Conservation (phyloP, 2,888 invertebrate genomes). For the Auanema sp. region DNA sequence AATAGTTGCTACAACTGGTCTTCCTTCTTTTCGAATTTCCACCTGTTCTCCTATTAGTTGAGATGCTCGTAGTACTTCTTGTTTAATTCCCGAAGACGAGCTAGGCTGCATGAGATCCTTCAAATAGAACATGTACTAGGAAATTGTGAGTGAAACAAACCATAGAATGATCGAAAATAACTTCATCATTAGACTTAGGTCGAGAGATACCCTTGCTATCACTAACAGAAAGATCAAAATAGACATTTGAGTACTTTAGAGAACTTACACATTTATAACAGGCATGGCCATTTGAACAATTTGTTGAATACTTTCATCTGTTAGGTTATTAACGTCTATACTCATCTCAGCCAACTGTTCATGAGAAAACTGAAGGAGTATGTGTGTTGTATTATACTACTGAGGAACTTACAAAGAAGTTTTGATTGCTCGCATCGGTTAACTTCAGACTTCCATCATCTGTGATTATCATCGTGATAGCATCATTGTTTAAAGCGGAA, state of each 20-base stretch:
- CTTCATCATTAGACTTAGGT: neutral
- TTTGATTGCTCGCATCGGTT: constrained; percentile 30
- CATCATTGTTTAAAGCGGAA: constrained; percentile 9
- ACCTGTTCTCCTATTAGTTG: constrained; percentile 33
- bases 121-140: neutral
- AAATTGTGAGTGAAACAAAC: neutral
- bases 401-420: constrained; percentile 29
- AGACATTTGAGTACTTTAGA: neutral
- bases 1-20: constrained; percentile 19
- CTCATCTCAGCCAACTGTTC: constrained; percentile 32
- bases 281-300: constrained; percentile 40
- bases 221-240: neutral
- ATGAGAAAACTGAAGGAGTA: constrained; percentile 33
- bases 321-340: constrained; percentile 43
- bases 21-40: constrained; percentile 23
- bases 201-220: neutral
- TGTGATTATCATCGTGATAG: constrained; percentile 33
- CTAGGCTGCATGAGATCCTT: constrained; percentile 1
- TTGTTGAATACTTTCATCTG: constrained; percentile 36
- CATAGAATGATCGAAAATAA: neutral
- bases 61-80: neutral
- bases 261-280: constrained; percentile 21
- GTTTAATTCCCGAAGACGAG: neutral
- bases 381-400: neutral
- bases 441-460: constrained; percentile 43